Conservation (phyloP, 2,888 invertebrate species). For the Caenorhabditis uteleia region DNA sequence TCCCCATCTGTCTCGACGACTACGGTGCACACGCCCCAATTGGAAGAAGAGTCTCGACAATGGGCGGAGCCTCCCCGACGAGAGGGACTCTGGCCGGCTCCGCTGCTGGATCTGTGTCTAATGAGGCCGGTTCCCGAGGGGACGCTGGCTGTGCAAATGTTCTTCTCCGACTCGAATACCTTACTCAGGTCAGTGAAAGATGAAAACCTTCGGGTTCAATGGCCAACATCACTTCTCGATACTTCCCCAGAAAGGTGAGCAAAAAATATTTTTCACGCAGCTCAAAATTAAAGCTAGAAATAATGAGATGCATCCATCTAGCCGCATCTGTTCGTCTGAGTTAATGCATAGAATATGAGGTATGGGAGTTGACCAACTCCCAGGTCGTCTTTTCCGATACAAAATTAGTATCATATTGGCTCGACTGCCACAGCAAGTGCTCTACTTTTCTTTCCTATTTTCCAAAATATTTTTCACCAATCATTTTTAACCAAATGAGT, state of each 20-base stretch:
- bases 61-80: background rate
- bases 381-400: conserved; percentile 1
- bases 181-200: conserved; percentile 57
- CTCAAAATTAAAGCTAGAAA: background rate
- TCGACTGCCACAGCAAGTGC: background rate
- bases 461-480: background rate
- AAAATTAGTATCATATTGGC: conserved; percentile 1
- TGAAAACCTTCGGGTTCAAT: conserved; percentile 44
- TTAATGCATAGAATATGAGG: conserved; percentile 19
- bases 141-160: conserved; percentile 49
- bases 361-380: conserved; percentile 16
- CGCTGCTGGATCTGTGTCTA: conserved; percentile 44
- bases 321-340: conserved; percentile 1
- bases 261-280: background rate
- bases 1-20: background rate
- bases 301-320: background rate
- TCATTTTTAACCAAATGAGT: background rate
- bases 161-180: conserved; percentile 55
- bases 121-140: conserved; percentile 57
- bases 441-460: background rate
- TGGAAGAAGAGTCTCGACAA: background rate
- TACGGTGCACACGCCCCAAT: conserved; percentile 7
- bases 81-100: conserved; percentile 4
- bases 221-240: conserved; percentile 55
- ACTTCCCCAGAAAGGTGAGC: conserved; percentile 55